These are phyloP conservation scores for Neolamprologus longior DNA, from an alignment of 2,113 vertebrate genomes.

Conservation along the genomic window DNA sequence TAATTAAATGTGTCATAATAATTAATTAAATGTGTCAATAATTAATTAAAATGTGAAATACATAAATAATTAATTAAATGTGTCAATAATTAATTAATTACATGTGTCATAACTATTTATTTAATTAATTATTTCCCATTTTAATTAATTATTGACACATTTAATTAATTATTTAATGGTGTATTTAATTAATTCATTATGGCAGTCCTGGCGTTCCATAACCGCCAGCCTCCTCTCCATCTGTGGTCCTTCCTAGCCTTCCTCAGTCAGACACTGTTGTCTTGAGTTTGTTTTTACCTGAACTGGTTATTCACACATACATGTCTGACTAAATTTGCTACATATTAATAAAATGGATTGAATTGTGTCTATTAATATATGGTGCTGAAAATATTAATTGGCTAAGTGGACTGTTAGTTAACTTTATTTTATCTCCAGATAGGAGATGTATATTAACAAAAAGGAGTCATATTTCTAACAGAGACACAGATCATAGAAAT, in stretches of 20 bases:
- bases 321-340: background rate
- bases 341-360: background rate
- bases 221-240: background rate
- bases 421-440: background rate
- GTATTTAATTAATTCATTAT: too few species aligned
- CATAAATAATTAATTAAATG: too few species aligned
- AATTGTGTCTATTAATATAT: background rate
- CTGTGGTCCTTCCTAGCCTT: background rate
- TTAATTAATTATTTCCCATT: too few species aligned
- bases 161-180: too few species aligned
- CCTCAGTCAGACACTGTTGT: background rate
- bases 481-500: background rate
- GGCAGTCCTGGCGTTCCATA: too few species aligned
- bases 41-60: too few species aligned
- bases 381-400: background rate
- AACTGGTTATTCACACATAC: background rate
- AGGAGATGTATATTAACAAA: background rate
- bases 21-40: too few species aligned
- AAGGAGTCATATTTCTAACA: background rate
- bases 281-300: background rate
- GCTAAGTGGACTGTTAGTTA: background rate
- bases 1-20: too few species aligned
- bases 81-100: too few species aligned
- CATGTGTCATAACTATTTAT: too few species aligned
- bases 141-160: too few species aligned